Conservation (phyloP, 2,888 invertebrate species). For the Parapristionchus giblindavisi region DNA sequence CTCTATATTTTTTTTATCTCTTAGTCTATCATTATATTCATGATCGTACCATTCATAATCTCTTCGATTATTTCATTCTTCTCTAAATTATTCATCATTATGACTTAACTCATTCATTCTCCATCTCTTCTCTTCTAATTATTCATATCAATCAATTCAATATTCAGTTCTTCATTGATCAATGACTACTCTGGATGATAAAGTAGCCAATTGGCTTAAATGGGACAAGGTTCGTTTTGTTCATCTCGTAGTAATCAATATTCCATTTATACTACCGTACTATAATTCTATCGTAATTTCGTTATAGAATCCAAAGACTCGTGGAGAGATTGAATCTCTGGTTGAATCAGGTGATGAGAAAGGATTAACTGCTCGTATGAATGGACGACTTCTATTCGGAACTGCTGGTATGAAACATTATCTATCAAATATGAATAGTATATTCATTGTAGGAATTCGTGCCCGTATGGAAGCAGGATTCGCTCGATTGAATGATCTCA, state of each 20-base stretch:
- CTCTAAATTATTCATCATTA: too few species aligned
- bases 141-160: background rate
- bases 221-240: conserved; percentile 61
- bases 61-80: too few species aligned
- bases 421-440: background rate
- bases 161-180: background rate
- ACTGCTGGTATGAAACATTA: conserved; percentile 71
- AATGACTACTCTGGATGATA: conserved; percentile 46
- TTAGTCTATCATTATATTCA: conserved; percentile 1
- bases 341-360: conserved; percentile 65
- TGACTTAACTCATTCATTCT: too few species aligned
- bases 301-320: conserved; percentile 59
- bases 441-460: conserved; percentile 77
- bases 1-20: background rate
- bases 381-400: conserved; percentile 72
- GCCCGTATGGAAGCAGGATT: conserved; percentile 92
- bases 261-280: background rate
- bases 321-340: conserved; percentile 69
- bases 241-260: too few species aligned
- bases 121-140: too few species aligned
- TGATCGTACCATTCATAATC: background rate
- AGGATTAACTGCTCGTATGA: conserved; percentile 69
- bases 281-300: background rate
- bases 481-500: conserved; percentile 92
- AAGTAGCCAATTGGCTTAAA: conserved; percentile 62